Base-by-base conservation (phyloP, 2,113 vertebrate genomes). In the Centropus unirufus region DNA sequence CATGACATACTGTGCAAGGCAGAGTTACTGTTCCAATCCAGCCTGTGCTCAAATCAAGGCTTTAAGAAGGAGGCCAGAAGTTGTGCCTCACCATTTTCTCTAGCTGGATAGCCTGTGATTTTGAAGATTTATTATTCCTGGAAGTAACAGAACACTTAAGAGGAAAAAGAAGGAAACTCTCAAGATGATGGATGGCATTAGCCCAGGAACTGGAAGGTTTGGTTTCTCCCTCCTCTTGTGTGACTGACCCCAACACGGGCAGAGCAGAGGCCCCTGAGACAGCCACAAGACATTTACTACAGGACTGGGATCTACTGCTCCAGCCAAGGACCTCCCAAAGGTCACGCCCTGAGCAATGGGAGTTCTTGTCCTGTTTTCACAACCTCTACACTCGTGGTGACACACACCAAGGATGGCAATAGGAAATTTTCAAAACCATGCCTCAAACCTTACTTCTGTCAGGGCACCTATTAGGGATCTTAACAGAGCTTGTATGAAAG, bases 281-380 rank as follows among this genome's bases (percentile, higher is more conserved):
- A 57, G 44, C 47, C 77, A 59, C 8, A 4, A 44, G 21, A 12
- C 14, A 14, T 7, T 10, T 22, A 8, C 20, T 39, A 57, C 36
- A 29, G 19, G 34, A 57, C 12, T 2, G 42, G 62, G 30, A 67
- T 14, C 21, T 29, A 7, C 30, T 2, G 34, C 30, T 16, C 23
- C 73, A 42, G 66, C 79, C 1, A 2, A 36, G 57, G 17, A 22
- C 9, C 42, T 51, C 44, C 1, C 18, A 52, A 26, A 24, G 8
- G 13, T 6, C 68, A 40, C 3, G 2, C n/a, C 8, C 49, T 2
- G 2, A 30, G 19, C 1, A 3, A 20, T 0, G 8, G 34, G 22
- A 49, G 58, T 13, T 70, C 70, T 24, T 26, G 27, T 21, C 17
- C 34, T 1, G 1, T 42, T 51, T 19, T 34, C 81, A 68, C 55